Evolutionary conservation across 2,113 vertebrate species (phyloP).

Genomic region (Takifugu bimaculatus): DNA sequence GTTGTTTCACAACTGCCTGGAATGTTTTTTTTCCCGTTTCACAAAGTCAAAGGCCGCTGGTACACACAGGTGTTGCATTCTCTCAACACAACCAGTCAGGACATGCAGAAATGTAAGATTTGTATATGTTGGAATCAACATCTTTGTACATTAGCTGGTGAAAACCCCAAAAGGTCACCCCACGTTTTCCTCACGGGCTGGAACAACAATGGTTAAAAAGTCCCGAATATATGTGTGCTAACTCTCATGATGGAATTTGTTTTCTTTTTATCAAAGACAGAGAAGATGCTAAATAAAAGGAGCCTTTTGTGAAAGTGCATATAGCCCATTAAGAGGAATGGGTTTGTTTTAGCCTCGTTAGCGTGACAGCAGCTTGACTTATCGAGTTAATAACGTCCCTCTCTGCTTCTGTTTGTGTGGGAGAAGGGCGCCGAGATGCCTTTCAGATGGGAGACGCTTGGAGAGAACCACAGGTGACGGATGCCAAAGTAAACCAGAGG

Average conservation of each 20-base stretch:
- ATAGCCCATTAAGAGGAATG: slow-evolving; percentile 43
- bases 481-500: slow-evolving; percentile 10
- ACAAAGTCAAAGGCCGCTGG: too few relatives aligned
- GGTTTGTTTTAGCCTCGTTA: slow-evolving; percentile 48
- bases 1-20: too few relatives aligned
- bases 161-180: too few relatives aligned
- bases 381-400: slow-evolving; percentile 57
- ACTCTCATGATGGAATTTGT: background rate
- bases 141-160: too few relatives aligned
- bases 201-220: too few relatives aligned
- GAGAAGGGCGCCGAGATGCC: background rate
- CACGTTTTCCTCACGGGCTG: too few relatives aligned
- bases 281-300: background rate
- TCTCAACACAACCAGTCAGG: background rate
- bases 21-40: too few relatives aligned
- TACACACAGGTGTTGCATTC: too few relatives aligned
- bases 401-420: slow-evolving; percentile 9
- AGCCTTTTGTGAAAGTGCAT: slow-evolving; percentile 38
- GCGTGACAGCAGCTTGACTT: slow-evolving; percentile 57
- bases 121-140: too few relatives aligned
- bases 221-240: too few relatives aligned
- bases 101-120: background rate
- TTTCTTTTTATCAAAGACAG: background rate
- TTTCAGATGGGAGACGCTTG: background rate
- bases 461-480: slow-evolving; percentile 37